Base-by-base conservation (phyloP, 2,113 vertebrate genomes). In the Ailuropoda melanoleuca region DNA sequence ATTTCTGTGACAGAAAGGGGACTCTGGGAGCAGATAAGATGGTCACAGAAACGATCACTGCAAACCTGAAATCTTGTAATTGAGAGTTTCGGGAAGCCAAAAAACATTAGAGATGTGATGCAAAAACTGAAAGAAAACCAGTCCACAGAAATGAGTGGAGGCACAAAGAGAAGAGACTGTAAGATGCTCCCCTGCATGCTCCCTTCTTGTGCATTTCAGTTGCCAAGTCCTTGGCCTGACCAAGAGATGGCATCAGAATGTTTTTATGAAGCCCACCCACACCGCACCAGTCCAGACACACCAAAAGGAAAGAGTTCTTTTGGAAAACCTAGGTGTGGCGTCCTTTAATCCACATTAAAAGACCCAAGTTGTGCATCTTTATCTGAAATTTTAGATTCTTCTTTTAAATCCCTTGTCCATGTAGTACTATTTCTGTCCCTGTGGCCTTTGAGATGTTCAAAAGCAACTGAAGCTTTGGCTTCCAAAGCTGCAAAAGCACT, bases 171-270 rank as follows among this genome's bases (percentile, higher is more conserved):
- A 18, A 46, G 0, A 11, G 10, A 34, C 82, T 34, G 10, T 0
- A 21, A 23, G 26, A 18, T 6, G 13, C 48, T 58, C 90, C 8
- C 3, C 0, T 5, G 37, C 39, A 39, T 31, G 37, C 17, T 26
- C 11, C 14, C 34, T 80, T 82, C 81, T 64, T 62, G 8, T 8
- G n/a, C 7, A 6, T 46, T 50, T 72, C 18, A 0, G 9, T 55
- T 9, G 37, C 46, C 55, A 66, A 37, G 62, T n/a, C 60, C 80
- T 66, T 53, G 82, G 60, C 82, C 23, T 64, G 31, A 55, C 70
- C 78, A 81, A 91, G 81, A 97, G 96, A 93, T 43, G 66, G 19
- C 82, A 93, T 95, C 72, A 80, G 91, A 58, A 80, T 64, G 43
- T 82, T 92, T 82, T 50, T 26, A 17, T 43, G 93, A 89, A 78